Evolutionary conservation across 2,113 vertebrate species (phyloP).

Genomic region (Prinia subflava): DNA sequence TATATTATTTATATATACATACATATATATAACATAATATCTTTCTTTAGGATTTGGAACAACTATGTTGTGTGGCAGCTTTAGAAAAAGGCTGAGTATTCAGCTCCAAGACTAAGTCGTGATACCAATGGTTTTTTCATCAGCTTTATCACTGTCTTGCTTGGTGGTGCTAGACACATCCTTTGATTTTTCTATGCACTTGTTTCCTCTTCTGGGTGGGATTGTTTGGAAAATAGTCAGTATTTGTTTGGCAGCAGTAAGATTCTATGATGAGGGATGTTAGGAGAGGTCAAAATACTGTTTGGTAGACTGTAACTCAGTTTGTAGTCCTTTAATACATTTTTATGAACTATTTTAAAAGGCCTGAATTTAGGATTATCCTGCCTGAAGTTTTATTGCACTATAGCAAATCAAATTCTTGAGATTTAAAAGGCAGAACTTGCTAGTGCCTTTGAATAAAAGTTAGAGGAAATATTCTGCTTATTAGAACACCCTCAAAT

Average conservation of each 20-base stretch:
- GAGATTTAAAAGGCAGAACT: background rate
- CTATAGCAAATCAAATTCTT: background rate
- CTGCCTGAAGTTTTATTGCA: background rate
- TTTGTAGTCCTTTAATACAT: background rate
- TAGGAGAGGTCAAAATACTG: background rate
- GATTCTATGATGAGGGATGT: background rate
- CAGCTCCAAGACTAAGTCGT: background rate
- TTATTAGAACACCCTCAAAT: background rate
- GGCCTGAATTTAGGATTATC: background rate
- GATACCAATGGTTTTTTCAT: background rate
- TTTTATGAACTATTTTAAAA: conserved; percentile 18
- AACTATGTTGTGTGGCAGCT: background rate
- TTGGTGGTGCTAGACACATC: background rate
- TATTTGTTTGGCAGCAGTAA: background rate
- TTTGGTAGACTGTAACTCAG: background rate
- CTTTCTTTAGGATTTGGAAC: background rate
- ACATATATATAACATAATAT: background rate
- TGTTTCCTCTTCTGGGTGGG: background rate
- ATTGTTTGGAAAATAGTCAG: background rate
- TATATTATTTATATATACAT: too few relatives aligned
- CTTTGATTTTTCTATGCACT: background rate
- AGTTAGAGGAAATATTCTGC: background rate
- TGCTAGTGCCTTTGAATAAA: background rate
- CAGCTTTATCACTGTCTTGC: background rate
- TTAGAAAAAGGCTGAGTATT: background rate